Evolutionary conservation across 2,797 vertebrate genomes (phyloP).

Genomic region (Falco cherrug): DNA sequence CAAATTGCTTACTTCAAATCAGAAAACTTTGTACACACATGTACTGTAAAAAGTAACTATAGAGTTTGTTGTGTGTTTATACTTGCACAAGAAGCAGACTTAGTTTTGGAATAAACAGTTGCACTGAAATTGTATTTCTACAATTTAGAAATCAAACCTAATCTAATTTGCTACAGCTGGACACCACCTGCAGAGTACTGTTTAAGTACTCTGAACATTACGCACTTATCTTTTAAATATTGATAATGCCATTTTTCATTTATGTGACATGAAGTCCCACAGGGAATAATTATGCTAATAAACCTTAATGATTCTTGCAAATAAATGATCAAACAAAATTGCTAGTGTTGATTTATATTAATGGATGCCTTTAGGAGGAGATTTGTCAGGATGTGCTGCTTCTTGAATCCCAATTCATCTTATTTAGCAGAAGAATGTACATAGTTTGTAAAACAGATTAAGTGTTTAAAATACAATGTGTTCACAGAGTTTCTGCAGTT

Average conservation of each 20-base stretch:
- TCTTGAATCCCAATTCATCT: slow-evolving; percentile 80
- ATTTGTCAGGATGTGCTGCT: slow-evolving; percentile 78
- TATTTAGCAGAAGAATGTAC: slow-evolving; percentile 76
- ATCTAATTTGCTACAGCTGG: slow-evolving; percentile 78
- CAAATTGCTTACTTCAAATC: not conserved
- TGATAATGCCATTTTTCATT: slow-evolving; percentile 86
- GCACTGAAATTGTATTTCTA: slow-evolving; percentile 51
- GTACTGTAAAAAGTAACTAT: not conserved
- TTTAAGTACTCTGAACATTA: slow-evolving; percentile 74
- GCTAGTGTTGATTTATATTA: slow-evolving; percentile 86
- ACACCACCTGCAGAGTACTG: slow-evolving; percentile 79
- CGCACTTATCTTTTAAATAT: slow-evolving; percentile 82
- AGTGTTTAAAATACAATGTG: slow-evolving; percentile 76
- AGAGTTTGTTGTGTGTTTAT: not conserved
- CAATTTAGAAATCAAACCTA: slow-evolving; percentile 67
- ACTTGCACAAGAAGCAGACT: not conserved
- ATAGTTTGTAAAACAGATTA: slow-evolving; percentile 77
- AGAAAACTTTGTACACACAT: not conserved
- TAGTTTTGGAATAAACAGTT: slow-evolving; percentile 50
- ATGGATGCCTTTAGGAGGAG: slow-evolving; percentile 84
- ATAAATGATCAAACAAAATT: slow-evolving; percentile 86
- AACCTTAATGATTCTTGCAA: slow-evolving; percentile 85
- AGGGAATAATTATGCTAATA: slow-evolving; percentile 87
- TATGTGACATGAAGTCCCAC: slow-evolving; percentile 79
- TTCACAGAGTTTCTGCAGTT: slow-evolving; percentile 72